Evolutionary conservation across 2,888 invertebrate species (phyloP), one percentile per base, ranked within the genome.

Genomic region (Philereme transversata): DNA sequence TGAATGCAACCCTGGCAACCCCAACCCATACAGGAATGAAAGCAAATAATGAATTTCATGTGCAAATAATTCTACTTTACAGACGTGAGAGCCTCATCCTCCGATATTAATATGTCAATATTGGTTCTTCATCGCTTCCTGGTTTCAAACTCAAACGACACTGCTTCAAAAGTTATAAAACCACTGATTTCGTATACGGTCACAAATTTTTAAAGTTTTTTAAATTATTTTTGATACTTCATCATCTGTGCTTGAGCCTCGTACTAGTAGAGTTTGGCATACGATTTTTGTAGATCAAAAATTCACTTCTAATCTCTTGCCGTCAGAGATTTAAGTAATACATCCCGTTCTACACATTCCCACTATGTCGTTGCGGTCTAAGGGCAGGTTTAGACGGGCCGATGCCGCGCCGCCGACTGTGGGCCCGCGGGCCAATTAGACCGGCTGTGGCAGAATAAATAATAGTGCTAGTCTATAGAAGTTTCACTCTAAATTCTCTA

Each of bases 31-130:
- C 45, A 10, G 49, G 43, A 63, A 55, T 48, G 54, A 66, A 58
- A 61, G 58, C 57, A 63, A 58, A 63, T 58, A 63, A 48, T 57
- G 46, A 44, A 46, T 60, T 49, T 44, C 41, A 54, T 50, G 64
- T 61, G 63, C 63, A 61, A 66, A 62, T 44, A 54, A 51, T 41
- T 59, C 59, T 50, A 56, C 65, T 49, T 64, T 62, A 74, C 74
- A 60, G 60, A 74, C 73, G 74, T 43, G 74, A 71, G 33, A 74
- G 74, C 60, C 69, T 72, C 74, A 74, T 74, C 59, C 54, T 62
- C 49, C 9, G 45, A 59, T 65, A 63, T 46, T 45, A 51, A 57
- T 64, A 57, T 46, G n/a, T 61, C 52, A 62, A 55, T 67, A 61
- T 65, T 46, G 38, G 10, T 51, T 64, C 57, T 63, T 60, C 63